Evolutionary conservation across 2,113 vertebrate genomes (phyloP), one percentile per base, ranked within the genome.

Genomic region (Orthonyx spaldingii): DNA sequence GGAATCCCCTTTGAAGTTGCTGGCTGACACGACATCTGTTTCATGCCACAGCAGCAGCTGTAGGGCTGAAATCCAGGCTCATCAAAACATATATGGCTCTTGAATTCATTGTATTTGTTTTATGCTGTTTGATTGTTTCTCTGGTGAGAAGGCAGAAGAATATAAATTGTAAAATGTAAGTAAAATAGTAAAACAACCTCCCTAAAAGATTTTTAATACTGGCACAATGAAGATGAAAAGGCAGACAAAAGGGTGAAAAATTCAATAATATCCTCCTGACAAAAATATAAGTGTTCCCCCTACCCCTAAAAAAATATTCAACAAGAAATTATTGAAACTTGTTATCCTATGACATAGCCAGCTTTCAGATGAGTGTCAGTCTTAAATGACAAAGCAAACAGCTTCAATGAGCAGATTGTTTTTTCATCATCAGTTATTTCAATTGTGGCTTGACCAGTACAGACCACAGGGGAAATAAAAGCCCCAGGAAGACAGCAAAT

Each of bases 1-100:
- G 84, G 77, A 96, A 93, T 89, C 84, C 94, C 91, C 89, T 93
- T 13, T 71, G 80, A 93, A 87, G 69, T 19, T 37, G 4, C 47
- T 44, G 63, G 44, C 41, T 56, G 35, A 60, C 3, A 9, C 7
- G 4, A 82, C 77, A 89, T 77, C 64, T 83, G 69, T 52, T 94
- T 89, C 69, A 60, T 14, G 26, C 60, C 76, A 82, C 47, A 89
- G 63, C 50, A 52, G 56, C 88, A 81, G 72, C 55, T 90, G 65
- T 11, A 64, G 35, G 32, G 81, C 32, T 79, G 57, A 93, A 91
- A 83, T n/a, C 46, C 60, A 55, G 55, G 42, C 52, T 91, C n/a
- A 68, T 30, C 28, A 52, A 70, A 90, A 64, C 24, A 35, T 13
- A 64, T 9, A 1, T 10, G 22, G 37, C n/a, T 76, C 37, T 55